Base-by-base conservation (phyloP, 2,797 vertebrate species). In the Buceros bicornis region DNA sequence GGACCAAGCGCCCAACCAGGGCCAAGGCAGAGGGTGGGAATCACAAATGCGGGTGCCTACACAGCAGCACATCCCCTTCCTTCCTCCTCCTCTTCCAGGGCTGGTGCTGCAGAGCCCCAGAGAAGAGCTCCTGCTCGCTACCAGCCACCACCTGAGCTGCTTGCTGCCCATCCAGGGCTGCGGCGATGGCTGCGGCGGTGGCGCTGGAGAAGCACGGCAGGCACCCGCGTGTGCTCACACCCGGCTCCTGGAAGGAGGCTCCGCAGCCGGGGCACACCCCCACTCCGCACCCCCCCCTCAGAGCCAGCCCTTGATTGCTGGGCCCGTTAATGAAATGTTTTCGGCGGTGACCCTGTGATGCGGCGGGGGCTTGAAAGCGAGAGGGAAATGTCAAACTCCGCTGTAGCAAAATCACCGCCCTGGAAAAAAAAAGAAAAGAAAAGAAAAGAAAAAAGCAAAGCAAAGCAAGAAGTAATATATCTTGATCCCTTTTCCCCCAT, bases 401-500 rank as follows among this genome's bases (percentile, higher is more conserved):
- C 80, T 45, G 92, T 21, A 91, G 93, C 31, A 31, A 93, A 93
- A 96, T 91, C 83, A 85, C 78, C 0, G 28, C 95, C 91, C 91
- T 35, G 58, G 76, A 77, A 69, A 78, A 61, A n/a, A 62, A 33
- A 24, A 5, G 40, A 13, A 40, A 25, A 8, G n/a, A 35, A 35
- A 31, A 8, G 66, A 28, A 45, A 21, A 6, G 24, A 42, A 19
- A 60, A n/a, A 21, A 21, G 19, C 16, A 95, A 93, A 92, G 95
- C 57, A 94, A 97, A 96, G 92, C 88, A 95, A 90, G 92, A 93
- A 94, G 88, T 92, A 95, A 66, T 97, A 92, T 96, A 93, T 98
- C 96, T 97, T 89, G 94, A 95, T 97, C 97, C 94, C 96, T 97
- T 93, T 96, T 97, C 96, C 93, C 97, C 92, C 93, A 94, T 95